A percentile compares a stretch with the other conserved stretches of the same genome.
Evolutionary conservation across 1,140 invertebrate genomes (phyloP).

Genomic region (Myzus persicae): DNA sequence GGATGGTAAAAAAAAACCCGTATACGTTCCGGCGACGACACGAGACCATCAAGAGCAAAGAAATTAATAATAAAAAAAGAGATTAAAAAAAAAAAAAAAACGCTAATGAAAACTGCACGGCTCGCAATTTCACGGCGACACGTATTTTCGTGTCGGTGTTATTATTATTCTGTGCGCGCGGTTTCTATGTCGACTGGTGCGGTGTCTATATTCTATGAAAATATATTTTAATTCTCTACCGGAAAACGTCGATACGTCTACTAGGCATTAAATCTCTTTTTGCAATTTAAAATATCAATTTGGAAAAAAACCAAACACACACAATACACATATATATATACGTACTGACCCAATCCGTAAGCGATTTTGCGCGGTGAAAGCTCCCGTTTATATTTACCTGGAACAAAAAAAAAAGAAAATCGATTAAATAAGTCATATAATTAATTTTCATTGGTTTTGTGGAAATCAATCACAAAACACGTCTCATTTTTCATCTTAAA

Average conservation of each 20-base stretch:
- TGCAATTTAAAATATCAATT: background rate
- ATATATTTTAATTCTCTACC: background rate
- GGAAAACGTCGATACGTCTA: background rate
- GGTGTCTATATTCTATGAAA: background rate
- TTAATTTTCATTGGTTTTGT: too few species aligned
- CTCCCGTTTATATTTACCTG: background rate
- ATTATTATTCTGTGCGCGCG: background rate
- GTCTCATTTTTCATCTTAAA: background rate
- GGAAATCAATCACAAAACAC: background rate
- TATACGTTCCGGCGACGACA: background rate
- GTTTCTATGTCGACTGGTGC: background rate
- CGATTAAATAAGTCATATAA: too few species aligned
- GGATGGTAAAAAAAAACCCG: background rate
- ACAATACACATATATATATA: too few species aligned
- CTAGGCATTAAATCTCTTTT: background rate
- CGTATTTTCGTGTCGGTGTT: background rate
- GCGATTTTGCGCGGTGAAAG: background rate
- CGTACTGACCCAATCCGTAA: too few species aligned
- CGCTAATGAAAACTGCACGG: background rate
- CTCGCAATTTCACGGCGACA: background rate
- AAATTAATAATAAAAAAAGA: conserved; percentile 40
- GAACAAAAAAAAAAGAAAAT: background rate
- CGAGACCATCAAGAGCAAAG: background rate
- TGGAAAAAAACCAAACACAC: too few species aligned
- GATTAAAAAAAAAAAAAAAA: background rate